Base-by-base conservation (phyloP, 2,113 vertebrate species). In the Lamprotornis superbus region DNA sequence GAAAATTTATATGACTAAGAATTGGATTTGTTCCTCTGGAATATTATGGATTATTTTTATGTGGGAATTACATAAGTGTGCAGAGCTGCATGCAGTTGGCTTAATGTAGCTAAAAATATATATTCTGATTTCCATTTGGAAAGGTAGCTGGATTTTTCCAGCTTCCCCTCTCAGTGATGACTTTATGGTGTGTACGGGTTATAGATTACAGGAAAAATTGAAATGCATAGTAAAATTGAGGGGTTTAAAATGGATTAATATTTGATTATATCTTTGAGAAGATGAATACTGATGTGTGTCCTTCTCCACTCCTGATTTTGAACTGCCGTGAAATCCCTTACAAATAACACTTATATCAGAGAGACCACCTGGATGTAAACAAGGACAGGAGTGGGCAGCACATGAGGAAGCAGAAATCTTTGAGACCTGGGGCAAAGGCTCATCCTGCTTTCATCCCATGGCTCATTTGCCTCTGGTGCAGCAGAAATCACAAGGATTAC, bases 1-100 rank as follows among this genome's bases (percentile, higher is more conserved):
- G 97, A 98, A 98, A 98, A 98, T 97, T 97, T 98, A 97, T 97
- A 96, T 97, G 97, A 96, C 96, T 97, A 97, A 97, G 96, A 97
- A 98, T 96, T 98, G 98, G 97, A 98, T 98, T 98, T 98, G 96
- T 97, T 98, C 97, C 97, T 96, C 91, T 96, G 96, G 97, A 98
- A 98, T 98, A 98, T 97, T 98, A 97, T 95, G 97, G 98, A 98
- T 98, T 98, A 98, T 97, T 97, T 98, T 98, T 98, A 98, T 98
- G 97, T 97, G 97, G 97, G 96, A 98, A 97, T 98, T 97, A 97
- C 97, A 98, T 97, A 97, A 97, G 95, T 94, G 97, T 98, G 97
- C 97, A 94, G 95, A 97, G 94, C 95, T 97, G 97, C 96, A 95
- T 97, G 95, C 97, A 91, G 94, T 97, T 98, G 97, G 97, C 95